Evolutionary conservation across 2,113 vertebrate genomes (phyloP).

Genomic region (Trachemys scripta): DNA sequence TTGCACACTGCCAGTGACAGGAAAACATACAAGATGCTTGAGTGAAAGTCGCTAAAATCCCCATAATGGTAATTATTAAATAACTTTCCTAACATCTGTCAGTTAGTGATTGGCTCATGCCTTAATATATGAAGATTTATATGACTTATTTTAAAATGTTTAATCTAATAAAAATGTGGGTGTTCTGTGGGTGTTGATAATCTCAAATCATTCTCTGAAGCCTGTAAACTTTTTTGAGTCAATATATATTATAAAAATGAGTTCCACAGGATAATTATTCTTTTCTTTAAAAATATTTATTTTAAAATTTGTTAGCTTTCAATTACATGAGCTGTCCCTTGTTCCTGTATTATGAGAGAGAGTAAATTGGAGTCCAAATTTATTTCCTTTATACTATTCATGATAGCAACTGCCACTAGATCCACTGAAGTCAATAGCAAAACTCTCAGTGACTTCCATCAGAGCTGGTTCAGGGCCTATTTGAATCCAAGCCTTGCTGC

Average conservation of each 20-base stretch:
- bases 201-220: conserved; percentile 18
- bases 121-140: background rate
- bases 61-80: background rate
- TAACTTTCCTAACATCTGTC: background rate
- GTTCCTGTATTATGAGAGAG: background rate
- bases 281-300: background rate
- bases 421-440: background rate
- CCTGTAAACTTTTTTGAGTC: background rate
- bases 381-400: background rate
- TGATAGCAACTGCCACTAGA: background rate
- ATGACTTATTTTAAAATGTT: background rate
- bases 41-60: background rate
- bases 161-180: background rate
- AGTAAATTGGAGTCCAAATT: background rate
- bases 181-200: background rate
- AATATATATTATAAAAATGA: background rate
- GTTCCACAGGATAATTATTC: background rate
- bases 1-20: background rate
- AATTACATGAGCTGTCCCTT: background rate
- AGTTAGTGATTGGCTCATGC: background rate
- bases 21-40: background rate
- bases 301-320: background rate
- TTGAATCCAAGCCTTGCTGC: background rate
- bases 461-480: background rate
- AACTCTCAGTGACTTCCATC: background rate